phyloP scores from a whole-genome alignment of 2,888 invertebrate species.

The Pilophorus perplexus region DNA sequence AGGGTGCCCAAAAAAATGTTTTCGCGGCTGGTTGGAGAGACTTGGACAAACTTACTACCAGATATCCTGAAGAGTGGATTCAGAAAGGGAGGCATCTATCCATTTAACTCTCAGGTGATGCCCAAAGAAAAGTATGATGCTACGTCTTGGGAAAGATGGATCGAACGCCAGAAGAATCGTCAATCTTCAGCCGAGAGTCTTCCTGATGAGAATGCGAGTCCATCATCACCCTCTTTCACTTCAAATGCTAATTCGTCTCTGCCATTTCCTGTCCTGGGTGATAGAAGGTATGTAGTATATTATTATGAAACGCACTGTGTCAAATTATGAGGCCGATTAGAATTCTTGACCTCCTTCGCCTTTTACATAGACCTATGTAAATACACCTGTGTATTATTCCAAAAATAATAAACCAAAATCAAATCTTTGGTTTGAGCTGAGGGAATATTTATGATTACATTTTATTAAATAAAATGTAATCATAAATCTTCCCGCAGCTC shows the following conservation, averaged over 20 bases:
- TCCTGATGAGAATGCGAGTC: neutral
- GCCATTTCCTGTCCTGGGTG: neutral
- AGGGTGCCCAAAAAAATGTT: slow-evolving; percentile 4
- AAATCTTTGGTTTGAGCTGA: too few relatives aligned
- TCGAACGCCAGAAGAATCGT: neutral
- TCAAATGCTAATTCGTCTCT: neutral
- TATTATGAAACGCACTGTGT: too few relatives aligned
- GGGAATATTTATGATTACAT: too few relatives aligned
- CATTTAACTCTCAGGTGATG: neutral
- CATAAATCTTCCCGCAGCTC: too few relatives aligned
- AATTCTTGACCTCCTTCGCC: too few relatives aligned
- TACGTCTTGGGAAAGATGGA: neutral
- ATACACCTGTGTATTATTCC: too few relatives aligned
- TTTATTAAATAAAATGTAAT: too few relatives aligned
- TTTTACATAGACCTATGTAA: too few relatives aligned
- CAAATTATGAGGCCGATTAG: too few relatives aligned
- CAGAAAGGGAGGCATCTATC: neutral
- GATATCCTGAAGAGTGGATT: neutral
- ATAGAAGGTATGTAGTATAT: too few relatives aligned
- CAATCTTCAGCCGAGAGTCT: neutral
- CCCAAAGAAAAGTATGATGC: neutral
- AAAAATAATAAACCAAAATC: too few relatives aligned
- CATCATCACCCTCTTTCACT: too few relatives aligned
- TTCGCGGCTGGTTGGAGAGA: slow-evolving; percentile 1
- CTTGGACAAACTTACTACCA: slow-evolving; percentile 7